Percentiles rank a stretch among this genome's conserved stretches.
Conservation (phyloP, 1,140 invertebrate genomes). For the Cardiocondyla obscurior region DNA sequence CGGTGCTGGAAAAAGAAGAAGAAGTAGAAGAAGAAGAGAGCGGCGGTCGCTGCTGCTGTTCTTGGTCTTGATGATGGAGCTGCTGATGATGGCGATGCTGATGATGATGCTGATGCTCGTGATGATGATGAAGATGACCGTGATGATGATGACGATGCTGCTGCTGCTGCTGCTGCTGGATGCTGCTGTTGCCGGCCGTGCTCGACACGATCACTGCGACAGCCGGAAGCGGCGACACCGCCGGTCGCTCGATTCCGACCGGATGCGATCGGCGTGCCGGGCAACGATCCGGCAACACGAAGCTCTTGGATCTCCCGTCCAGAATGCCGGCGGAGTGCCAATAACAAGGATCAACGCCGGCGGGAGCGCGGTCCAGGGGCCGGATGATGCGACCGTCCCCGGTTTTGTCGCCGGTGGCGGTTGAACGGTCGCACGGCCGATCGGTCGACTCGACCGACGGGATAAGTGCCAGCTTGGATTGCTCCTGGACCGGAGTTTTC, state of each 20-base stretch:
- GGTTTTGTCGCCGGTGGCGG: not conserved
- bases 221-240: constrained; percentile 64
- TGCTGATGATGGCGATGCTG: constrained; percentile 53
- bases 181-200: constrained; percentile 52
- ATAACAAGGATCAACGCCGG: constrained; percentile 57
- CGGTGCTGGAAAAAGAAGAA: constrained; percentile 82
- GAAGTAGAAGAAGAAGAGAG: constrained; percentile 78
- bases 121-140: constrained; percentile 58
- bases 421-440: constrained; percentile 28
- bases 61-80: constrained; percentile 37
- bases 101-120: constrained; percentile 51
- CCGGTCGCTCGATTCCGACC: constrained; percentile 61
- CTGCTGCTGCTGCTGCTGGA: constrained; percentile 47
- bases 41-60: constrained; percentile 65
- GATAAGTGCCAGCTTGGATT: constrained; percentile 17
- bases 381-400: constrained; percentile 71
- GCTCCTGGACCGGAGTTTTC: constrained; percentile 15
- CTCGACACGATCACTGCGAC: constrained; percentile 47
- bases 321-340: constrained; percentile 73
- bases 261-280: constrained; percentile 67
- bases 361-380: constrained; percentile 70
- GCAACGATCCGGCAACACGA: constrained; percentile 76
- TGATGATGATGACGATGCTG: constrained; percentile 51
- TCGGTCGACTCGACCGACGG: not conserved
- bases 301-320: constrained; percentile 79